Percentiles rank a stretch among this genome's conserved stretches.
phyloP scores from a whole-genome alignment of 2,888 invertebrate species.

The Synergus umbraculus region DNA sequence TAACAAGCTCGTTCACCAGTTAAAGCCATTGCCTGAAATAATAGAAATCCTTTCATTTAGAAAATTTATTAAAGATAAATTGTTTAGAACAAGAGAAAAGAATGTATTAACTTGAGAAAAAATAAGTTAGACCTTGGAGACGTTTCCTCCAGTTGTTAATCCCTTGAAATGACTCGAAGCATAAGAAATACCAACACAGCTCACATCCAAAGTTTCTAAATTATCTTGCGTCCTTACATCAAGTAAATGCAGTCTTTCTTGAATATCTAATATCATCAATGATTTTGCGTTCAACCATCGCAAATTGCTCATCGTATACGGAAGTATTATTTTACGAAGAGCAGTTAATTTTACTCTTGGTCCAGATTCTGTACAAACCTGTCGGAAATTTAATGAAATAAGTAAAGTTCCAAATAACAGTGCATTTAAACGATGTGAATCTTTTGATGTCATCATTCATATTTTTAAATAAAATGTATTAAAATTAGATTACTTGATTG shows the following conservation, averaged over 20 bases:
- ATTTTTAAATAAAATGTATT: too few relatives aligned
- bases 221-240: constrained; percentile 94
- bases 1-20: constrained; percentile 88
- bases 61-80: not conserved
- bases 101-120: not conserved
- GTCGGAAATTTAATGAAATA: constrained; percentile 59
- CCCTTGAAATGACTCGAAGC: constrained; percentile 94
- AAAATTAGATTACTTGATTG: too few relatives aligned
- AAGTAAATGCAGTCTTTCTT: constrained; percentile 91
- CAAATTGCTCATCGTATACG: constrained; percentile 86
- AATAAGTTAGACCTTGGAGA: constrained; percentile 77
- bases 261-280: constrained; percentile 90
- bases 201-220: constrained; percentile 89
- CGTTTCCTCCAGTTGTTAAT: constrained; percentile 96
- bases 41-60: not conserved
- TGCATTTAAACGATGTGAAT: too few relatives aligned
- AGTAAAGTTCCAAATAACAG: constrained; percentile 29
- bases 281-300: constrained; percentile 91
- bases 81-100: too few relatives aligned
- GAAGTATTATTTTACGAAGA: constrained; percentile 85
- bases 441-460: too few relatives aligned
- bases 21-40: constrained; percentile 83
- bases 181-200: constrained; percentile 89
- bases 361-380: constrained; percentile 79
- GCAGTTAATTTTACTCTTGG: constrained; percentile 82